These are phyloP conservation scores for Nanorana parkeri DNA, from an alignment of 2,113 vertebrate genomes.

Conservation along the genomic window DNA sequence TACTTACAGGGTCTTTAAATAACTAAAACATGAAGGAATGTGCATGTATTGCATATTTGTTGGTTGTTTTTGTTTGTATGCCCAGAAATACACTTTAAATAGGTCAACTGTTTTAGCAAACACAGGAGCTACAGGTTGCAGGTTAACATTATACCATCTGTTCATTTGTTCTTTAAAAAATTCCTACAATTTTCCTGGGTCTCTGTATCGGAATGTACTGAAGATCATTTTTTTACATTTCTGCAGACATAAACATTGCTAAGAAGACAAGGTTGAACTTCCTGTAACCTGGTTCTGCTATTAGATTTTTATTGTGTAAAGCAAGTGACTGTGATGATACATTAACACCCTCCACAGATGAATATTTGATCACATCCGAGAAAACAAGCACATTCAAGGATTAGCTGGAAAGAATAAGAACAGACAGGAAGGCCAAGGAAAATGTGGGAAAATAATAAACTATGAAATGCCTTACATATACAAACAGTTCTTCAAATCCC, in stretches of 20 bases:
- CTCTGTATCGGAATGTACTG: too few relatives aligned
- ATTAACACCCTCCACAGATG: not conserved
- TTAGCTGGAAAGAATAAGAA: not conserved
- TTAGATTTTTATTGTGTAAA: constrained; percentile 3
- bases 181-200: too few relatives aligned
- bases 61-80: too few relatives aligned
- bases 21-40: too few relatives aligned
- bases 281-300: not conserved
- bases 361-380: not conserved
- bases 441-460: not conserved
- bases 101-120: too few relatives aligned
- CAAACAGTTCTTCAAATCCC: not conserved
- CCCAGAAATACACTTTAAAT: too few relatives aligned
- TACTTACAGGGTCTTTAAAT: too few relatives aligned
- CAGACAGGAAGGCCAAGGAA: not conserved
- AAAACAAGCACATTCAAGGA: not conserved
- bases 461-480: not conserved
- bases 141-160: too few relatives aligned
- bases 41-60: too few relatives aligned
- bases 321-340: not conserved
- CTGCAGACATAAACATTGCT: not conserved
- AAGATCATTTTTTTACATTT: too few relatives aligned
- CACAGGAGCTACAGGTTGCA: too few relatives aligned
- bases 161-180: too few relatives aligned
- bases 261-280: not conserved